These are phyloP conservation scores for Tipula helvola DNA, from an alignment of 2,888 invertebrate species.

Conservation along the genomic window DNA sequence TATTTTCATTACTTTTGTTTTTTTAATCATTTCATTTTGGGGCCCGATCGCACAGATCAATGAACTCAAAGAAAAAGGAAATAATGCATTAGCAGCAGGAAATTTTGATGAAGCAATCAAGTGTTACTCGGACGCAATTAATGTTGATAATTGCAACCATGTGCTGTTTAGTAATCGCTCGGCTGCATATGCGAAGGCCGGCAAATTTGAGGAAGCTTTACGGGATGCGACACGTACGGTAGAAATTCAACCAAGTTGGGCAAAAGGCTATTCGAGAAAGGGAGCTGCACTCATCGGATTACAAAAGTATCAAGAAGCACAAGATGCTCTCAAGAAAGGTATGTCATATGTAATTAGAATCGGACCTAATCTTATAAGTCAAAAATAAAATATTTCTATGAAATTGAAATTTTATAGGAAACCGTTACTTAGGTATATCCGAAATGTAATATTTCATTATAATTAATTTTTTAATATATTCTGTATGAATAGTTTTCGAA, in stretches of 20 bases:
- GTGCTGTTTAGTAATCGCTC: constrained; percentile 86
- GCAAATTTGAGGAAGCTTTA: constrained; percentile 59
- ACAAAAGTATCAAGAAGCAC: constrained; percentile 59
- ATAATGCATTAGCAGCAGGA: constrained; percentile 64
- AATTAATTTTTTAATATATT: too few species aligned
- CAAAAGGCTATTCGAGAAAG: constrained; percentile 80
- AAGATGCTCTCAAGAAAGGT: constrained; percentile 59
- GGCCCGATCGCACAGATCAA: constrained; percentile 45
- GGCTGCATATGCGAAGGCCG: constrained; percentile 75
- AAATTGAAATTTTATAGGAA: too few species aligned
- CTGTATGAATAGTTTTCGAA: too few species aligned
- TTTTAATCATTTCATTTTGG: constrained; percentile 21
- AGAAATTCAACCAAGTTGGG: constrained; percentile 69
- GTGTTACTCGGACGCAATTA: constrained; percentile 69
- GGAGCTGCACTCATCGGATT: constrained; percentile 74
- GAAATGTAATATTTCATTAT: too few species aligned
- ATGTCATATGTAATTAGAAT: constrained; percentile 15
- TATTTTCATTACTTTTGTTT: not conserved
- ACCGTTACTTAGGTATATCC: too few species aligned
- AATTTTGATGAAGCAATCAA: constrained; percentile 68
- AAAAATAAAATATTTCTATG: too few species aligned
- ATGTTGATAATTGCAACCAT: constrained; percentile 67
- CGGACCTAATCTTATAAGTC: too few species aligned
- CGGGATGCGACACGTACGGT: constrained; percentile 79
- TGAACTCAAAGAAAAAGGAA: constrained; percentile 75